Base-by-base conservation (phyloP, 2,797 vertebrate genomes). In the Eupleurogrammus muticus region DNA sequence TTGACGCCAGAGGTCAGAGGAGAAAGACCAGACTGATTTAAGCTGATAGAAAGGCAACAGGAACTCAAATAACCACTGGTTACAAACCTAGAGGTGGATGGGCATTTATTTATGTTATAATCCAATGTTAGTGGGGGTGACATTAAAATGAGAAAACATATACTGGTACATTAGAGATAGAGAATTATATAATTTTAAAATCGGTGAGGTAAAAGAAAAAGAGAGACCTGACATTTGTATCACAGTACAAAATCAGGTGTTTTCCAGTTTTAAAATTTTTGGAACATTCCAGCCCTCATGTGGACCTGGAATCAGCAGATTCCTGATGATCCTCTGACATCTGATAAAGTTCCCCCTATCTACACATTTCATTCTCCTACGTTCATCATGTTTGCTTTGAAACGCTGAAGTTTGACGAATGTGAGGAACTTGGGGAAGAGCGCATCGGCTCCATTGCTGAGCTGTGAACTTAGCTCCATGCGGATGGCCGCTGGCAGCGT, bases 251-350 rank as follows among this genome's bases (percentile, higher is more conserved):
- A 8, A 34, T 62, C 21, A 19, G 21, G 16, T 49, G 7, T 55
- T 35, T 57, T 56, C 20, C 8, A 59, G 50, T 66, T 61, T 38
- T 65, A 0, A 71, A 60, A 59, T 58, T 58, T 73, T 2, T 66
- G 49, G 60, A 58, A 55, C 16, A 66, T 35, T 47, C 44, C 66
- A 46, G 66, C 20, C 52, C 56, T 70, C 47, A n/a, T 50, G 66
- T 53, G 55, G 50, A 52, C 66, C 5, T 61, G 75, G 47, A 56
- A 55, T 80, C 84, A 84, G 76, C 76, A 23, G 73, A 75, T 79
- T 82, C 79, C 73, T 68, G 52, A 28, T 44, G 11, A 20, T 34
- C 34, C 19, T 23, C 23, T 21, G 19, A 28, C 28, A 6, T 28
- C 28, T 28, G 28, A 28, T 28, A 28, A 28, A 28, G 28, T 28